A percentile compares a stretch with the other conserved stretches of the same genome.
Evolutionary conservation across 2,888 invertebrate genomes (phyloP).

Genomic region (Ophioninae sp.): DNA sequence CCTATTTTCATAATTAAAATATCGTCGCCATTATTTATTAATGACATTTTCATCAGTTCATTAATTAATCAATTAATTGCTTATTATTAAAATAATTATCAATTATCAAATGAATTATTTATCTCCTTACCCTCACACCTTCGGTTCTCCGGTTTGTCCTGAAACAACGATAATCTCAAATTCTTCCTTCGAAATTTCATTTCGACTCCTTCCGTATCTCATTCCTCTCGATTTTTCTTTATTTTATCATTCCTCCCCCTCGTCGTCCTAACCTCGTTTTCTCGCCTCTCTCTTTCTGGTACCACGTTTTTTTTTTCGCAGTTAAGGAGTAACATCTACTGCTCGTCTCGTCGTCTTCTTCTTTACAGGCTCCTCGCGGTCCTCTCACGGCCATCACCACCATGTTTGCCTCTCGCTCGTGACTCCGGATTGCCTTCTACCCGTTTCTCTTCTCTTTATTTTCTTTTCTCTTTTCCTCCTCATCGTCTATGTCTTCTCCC

Average conservation of each 20-base stretch:
- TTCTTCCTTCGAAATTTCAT: not conserved
- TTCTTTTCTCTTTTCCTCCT: conserved; percentile 33
- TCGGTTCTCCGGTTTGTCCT: no score
- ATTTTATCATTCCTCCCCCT: not conserved
- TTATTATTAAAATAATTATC: no score
- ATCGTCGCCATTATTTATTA: no score
- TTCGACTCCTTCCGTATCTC: conserved; percentile 8
- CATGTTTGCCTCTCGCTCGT: conserved; percentile 50
- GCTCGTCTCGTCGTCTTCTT: conserved; percentile 22
- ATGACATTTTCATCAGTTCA: no score
- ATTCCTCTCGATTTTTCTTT: not conserved
- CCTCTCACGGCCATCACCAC: conserved; percentile 59
- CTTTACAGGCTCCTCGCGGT: conserved; percentile 27
- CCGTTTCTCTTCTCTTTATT: conserved; percentile 35
- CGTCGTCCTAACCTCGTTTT: conserved; percentile 24
- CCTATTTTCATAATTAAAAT: no score
- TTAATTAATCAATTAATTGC: no score
- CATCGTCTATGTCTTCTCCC: conserved; percentile 7
- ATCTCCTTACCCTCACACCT: no score
- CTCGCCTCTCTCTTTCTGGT: conserved; percentile 24
- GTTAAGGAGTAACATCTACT: conserved; percentile 23
- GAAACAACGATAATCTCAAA: no score
- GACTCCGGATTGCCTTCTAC: conserved; percentile 56
- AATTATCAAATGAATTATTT: no score
- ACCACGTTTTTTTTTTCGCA: conserved; percentile 30